Percentiles rank a stretch among this genome's conserved stretches.
Conservation (phyloP, 2,888 invertebrate genomes). For the Ypsolopha sequella region DNA sequence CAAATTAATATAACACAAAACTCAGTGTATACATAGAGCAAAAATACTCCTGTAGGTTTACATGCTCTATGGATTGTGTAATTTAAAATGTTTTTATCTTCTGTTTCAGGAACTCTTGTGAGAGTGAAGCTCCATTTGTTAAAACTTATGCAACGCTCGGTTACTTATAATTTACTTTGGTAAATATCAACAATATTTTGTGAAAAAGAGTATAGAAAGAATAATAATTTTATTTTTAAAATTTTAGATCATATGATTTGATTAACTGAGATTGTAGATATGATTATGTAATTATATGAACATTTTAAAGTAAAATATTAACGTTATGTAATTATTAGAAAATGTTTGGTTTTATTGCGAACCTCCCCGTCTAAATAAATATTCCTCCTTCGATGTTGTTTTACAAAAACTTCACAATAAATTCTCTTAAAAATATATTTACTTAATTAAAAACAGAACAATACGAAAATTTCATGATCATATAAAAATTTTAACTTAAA, state of each 20-base stretch:
- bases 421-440: background rate
- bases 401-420: background rate
- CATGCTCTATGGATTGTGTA: background rate
- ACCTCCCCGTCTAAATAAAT: background rate
- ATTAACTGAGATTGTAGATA: conserved; percentile 45
- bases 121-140: conserved; percentile 90
- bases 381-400: background rate
- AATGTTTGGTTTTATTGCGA: conserved; percentile 35
- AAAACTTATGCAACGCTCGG: conserved; percentile 95
- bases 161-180: conserved; percentile 82
- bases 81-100: conserved; percentile 21
- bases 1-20: too few relatives aligned
- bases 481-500: too few relatives aligned
- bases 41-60: background rate
- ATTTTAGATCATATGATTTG: conserved; percentile 53
- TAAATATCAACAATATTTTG: conserved; percentile 55
- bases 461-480: background rate
- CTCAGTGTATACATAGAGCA: too few relatives aligned
- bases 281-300: conserved; percentile 63
- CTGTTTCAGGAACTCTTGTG: conserved; percentile 84
- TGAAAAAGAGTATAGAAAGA: conserved; percentile 46
- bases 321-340: conserved; percentile 65
- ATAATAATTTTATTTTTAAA: conserved; percentile 45
- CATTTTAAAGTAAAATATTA: conserved; percentile 66
- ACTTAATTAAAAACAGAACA: background rate